These are phyloP conservation scores for Crotalus tigris DNA, from an alignment of 2,113 vertebrate species.

Conservation along the genomic window DNA sequence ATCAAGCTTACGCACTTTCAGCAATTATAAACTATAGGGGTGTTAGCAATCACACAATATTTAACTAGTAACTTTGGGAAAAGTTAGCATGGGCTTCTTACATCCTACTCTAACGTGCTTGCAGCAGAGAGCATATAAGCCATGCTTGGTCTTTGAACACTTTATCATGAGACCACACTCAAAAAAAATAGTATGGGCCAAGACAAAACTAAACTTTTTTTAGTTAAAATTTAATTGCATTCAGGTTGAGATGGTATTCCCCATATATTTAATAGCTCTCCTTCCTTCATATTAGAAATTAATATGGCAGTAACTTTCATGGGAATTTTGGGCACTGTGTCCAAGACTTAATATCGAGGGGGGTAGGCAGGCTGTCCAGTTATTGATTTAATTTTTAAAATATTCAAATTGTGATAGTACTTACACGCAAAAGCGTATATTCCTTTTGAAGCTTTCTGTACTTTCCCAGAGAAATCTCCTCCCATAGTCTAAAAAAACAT, in stretches of 20 bases:
- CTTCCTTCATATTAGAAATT: not conserved
- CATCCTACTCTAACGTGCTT: not conserved
- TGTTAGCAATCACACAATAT: not conserved
- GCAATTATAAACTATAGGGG: not conserved
- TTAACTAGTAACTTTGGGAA: not conserved
- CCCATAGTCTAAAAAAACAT: slow-evolving; percentile 88
- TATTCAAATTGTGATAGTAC: slow-evolving; percentile 33
- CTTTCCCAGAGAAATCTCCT: slow-evolving; percentile 84
- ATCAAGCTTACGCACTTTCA: not conserved
- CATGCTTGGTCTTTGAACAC: not conserved
- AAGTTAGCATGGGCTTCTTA: not conserved
- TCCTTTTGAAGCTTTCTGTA: slow-evolving; percentile 85
- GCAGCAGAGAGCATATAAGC: not conserved
- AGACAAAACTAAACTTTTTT: not conserved
- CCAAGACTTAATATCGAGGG: not conserved
- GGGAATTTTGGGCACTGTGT: not conserved
- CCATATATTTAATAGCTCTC: not conserved
- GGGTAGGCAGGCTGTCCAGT: not conserved
- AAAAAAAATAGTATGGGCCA: not conserved
- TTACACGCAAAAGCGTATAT: slow-evolving; percentile 93
- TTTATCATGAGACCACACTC: not conserved
- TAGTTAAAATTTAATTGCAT: not conserved
- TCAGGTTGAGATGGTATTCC: not conserved
- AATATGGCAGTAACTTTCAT: not conserved
- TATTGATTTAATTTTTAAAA: not conserved